Evolutionary conservation across 2,113 vertebrate genomes (phyloP), one percentile per base, ranked within the genome.

Genomic region (Turnix velox): DNA sequence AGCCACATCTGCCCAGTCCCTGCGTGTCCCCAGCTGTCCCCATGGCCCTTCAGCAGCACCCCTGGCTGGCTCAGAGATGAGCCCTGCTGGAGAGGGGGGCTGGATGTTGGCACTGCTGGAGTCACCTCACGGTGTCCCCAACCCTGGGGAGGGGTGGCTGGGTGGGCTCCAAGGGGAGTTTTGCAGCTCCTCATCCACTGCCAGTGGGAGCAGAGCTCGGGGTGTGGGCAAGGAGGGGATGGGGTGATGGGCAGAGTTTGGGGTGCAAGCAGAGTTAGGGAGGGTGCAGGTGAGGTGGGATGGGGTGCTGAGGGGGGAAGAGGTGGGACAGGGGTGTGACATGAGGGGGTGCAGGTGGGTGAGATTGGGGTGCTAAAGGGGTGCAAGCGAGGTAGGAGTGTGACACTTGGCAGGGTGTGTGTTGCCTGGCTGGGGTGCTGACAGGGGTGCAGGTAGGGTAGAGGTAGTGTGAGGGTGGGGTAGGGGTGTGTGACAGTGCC

Each of bases 71-170:
- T 18, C 35, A 27, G 57, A 90, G 55, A 33, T 18, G 24, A 62
- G 28, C n/a, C 10, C 59, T n/a, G 14, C 51, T 33, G 9, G 28
- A 0, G 1, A 17, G 37, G 2, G 23, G 23, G 52, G 13, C 52
- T 59, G 54, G 31, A 54, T 0, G 5, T 31, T 0, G 1, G 20
- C 65, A 58, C 25, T 0, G 4, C 43, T 10, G 63, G 14, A 4
- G 14, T 61, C 65, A 49, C 37, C 65, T 37, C 63, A 5, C 0
- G 16, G 45, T 14, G 37, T 23, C 86, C 28, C 52, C 67, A 45
- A 67, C 42, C 31, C 51, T 1, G 58, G n/a, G 31, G 40, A 57
- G 48, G 14, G 24, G 84, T 3, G 14, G 24, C 81, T 3, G 39
- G 30, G 76, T 0, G 16, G 63, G 66, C 62, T 82, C 85, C 4